Base-by-base conservation (phyloP, 2,797 vertebrate genomes). In the Pterois miles region DNA sequence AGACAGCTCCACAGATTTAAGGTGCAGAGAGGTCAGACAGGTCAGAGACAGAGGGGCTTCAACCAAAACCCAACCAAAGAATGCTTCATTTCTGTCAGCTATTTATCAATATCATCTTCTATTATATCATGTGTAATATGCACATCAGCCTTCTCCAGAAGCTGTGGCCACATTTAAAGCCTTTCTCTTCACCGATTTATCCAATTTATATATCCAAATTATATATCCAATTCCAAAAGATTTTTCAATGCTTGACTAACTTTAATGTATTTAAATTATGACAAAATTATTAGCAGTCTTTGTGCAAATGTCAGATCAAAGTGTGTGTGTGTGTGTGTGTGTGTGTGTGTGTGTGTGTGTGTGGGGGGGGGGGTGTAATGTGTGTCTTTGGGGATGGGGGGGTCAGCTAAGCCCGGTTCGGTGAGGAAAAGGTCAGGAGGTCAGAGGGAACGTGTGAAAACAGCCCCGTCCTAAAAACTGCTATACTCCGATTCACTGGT, bases 11-110 rank as follows among this genome's bases (percentile, higher is more conserved):
- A 43, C 60, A 88, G 73, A 74, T 82, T 82, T 76, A 80, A 70
- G 66, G 74, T 80, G 59, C n/a, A n/a, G 52, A 76, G 58, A 86
- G 85, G 81, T 85, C 85, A 86, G 78, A 87, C 46, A 70, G 86
- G 71, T 78, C 88, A 81, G 76, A 82, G 65, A 72, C 66, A 71
- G 18, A 58, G 2, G 13, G 7, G 14, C 6, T 22, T 57, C 8
- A 1, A 58, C 8, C 20, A 57, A 74, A 69, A 54, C 12, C 7
- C 9, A 7, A 75, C 27, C n/a, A 38, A 12, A 38, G 10, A 11
- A 2, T 34, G 9, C 33, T 9, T 2, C 8, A 7, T 34, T 29
- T 29, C 29, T 29, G 5, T 29, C 5, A 29, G 5, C 1, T 29
- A 29, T 29, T 29, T 31, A 22, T 65, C 33, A 12, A 8, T 5